Conservation (phyloP, 2,888 invertebrate species). For the Drosophila macrospina region DNA sequence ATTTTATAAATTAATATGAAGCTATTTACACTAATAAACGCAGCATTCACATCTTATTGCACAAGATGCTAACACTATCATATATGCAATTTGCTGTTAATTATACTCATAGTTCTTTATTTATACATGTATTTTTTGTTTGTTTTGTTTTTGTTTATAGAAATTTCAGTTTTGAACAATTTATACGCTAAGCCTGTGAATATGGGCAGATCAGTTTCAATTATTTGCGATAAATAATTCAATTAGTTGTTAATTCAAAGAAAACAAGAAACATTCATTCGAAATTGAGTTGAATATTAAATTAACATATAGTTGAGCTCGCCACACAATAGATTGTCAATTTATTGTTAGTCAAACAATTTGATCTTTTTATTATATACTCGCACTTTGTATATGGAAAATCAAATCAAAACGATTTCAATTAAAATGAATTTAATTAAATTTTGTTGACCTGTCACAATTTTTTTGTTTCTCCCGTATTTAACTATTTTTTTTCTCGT, state of each 20-base stretch:
- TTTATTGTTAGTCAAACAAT: slow-evolving; percentile 36
- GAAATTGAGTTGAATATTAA: slow-evolving; percentile 17
- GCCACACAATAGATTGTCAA: slow-evolving; percentile 31
- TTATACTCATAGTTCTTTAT: slow-evolving; percentile 26
- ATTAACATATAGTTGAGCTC: slow-evolving; percentile 23
- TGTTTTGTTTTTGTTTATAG: slow-evolving; percentile 10
- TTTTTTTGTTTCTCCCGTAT: slow-evolving; percentile 6
- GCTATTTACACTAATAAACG: slow-evolving; percentile 33
- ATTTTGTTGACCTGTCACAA: slow-evolving; percentile 42
- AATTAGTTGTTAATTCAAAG: slow-evolving; percentile 17
- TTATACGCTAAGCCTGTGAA: slow-evolving; percentile 14
- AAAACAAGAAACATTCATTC: slow-evolving; percentile 1
- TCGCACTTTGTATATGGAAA: slow-evolving; percentile 18
- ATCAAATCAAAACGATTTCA: slow-evolving; percentile 63
- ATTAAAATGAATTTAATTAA: slow-evolving; percentile 72
- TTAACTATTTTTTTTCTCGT: slow-evolving; percentile 17
- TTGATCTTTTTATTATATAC: slow-evolving; percentile 17
- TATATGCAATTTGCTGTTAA: slow-evolving; percentile 19
- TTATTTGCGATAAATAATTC: slow-evolving; percentile 11
- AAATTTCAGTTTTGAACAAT: slow-evolving; percentile 22
- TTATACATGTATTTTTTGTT: slow-evolving; percentile 38
- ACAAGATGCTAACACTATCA: slow-evolving; percentile 19
- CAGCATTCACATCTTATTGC: slow-evolving; percentile 23
- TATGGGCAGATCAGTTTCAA: slow-evolving; percentile 22
- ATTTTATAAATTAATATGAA: slow-evolving; percentile 25